Evolutionary conservation across 2,888 invertebrate genomes (phyloP).

Genomic region (Hypercompe scribonia): DNA sequence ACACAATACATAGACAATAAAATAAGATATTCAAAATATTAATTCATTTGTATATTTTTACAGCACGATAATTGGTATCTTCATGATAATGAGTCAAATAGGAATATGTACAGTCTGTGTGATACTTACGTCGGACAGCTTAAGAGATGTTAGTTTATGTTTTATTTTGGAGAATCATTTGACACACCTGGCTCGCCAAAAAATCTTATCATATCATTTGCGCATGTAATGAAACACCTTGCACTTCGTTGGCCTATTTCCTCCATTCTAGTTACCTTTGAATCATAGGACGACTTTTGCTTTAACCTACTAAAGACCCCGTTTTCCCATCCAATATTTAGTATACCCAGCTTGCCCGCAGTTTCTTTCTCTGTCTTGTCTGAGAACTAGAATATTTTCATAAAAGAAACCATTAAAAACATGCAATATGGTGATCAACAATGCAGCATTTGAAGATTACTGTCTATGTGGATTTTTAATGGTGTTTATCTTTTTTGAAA

Average conservation of each 20-base stretch:
- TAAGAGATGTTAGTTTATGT: constrained; percentile 67
- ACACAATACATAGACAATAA: too few relatives aligned
- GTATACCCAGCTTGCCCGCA: background rate
- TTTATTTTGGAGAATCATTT: background rate
- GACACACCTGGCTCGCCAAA: background rate
- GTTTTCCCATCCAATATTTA: background rate
- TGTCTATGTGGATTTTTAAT: too few relatives aligned
- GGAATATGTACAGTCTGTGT: constrained; percentile 72
- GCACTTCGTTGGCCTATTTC: too few relatives aligned
- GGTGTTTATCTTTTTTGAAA: too few relatives aligned
- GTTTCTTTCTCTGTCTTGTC: background rate
- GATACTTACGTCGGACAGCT: constrained; percentile 67
- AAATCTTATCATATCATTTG: background rate
- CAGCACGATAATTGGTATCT: constrained; percentile 64
- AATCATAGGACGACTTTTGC: background rate
- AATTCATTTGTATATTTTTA: constrained; percentile 27
- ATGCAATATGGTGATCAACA: background rate
- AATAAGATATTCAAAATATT: background rate
- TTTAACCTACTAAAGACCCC: background rate
- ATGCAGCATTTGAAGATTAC: background rate
- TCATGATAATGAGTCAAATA: constrained; percentile 72
- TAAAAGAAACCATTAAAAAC: background rate
- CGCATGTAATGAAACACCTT: too few relatives aligned
- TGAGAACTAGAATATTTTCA: background rate
- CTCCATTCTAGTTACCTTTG: too few relatives aligned